These are phyloP conservation scores for Okapia johnstoni DNA, from an alignment of 2,113 vertebrate species.

Conservation along the genomic window DNA sequence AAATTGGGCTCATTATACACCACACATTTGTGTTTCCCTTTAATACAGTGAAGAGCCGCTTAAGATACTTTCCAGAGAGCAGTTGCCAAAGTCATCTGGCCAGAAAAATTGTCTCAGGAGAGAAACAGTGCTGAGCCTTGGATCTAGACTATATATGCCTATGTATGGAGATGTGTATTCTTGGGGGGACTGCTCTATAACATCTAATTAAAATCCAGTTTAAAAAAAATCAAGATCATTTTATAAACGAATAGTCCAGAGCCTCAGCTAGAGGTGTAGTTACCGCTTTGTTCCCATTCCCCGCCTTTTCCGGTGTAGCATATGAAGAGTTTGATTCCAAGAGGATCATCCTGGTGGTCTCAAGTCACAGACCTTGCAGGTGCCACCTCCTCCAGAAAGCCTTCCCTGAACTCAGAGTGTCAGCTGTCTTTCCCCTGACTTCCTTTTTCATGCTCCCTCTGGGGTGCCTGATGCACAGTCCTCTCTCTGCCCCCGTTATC, in stretches of 20 bases:
- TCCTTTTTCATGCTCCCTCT: background rate
- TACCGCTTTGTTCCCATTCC: background rate
- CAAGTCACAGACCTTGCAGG: background rate
- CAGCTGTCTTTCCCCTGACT: rapidly evolving
- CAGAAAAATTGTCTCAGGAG: background rate
- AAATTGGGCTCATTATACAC: background rate
- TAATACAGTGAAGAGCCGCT: background rate
- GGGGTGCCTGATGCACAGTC: background rate
- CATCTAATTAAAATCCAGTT: background rate
- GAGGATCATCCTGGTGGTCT: background rate
- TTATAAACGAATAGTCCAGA: background rate
- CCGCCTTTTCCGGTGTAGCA: rapidly evolving
- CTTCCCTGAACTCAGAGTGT: background rate
- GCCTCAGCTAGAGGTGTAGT: background rate
- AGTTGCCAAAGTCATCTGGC: background rate
- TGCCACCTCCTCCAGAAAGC: background rate
- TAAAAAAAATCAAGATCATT: background rate
- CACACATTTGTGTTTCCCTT: background rate
- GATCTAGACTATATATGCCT: background rate
- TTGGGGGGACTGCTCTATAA: background rate
- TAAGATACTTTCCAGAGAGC: conserved; percentile 14
- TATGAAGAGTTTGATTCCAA: background rate
- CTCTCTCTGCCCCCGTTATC: background rate
- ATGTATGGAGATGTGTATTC: background rate
- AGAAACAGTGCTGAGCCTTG: background rate